Percentiles rank a stretch among this genome's conserved stretches.
Evolutionary conservation across 2,888 invertebrate genomes (phyloP).

Genomic region (Crioceris asparagi): DNA sequence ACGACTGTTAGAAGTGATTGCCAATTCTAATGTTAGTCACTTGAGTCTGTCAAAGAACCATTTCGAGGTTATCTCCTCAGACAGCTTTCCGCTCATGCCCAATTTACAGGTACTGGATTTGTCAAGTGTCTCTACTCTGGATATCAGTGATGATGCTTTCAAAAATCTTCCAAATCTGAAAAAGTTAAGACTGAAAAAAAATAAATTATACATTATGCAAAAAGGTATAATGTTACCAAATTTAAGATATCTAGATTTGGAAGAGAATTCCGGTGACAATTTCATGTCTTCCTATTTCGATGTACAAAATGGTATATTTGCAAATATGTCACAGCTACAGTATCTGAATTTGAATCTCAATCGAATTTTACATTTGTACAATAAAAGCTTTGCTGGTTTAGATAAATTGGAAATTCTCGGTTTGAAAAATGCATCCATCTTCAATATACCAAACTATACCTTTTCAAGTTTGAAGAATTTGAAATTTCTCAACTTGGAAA

Average conservation of each 20-base stretch:
- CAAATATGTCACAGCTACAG: constrained; percentile 39
- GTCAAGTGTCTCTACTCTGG: constrained; percentile 41
- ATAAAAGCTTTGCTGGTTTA: constrained; percentile 43
- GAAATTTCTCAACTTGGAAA: constrained; percentile 43
- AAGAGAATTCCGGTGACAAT: constrained; percentile 38
- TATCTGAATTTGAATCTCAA: constrained; percentile 46
- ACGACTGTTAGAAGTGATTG: constrained; percentile 41
- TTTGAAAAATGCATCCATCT: constrained; percentile 45
- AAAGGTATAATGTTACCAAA: constrained; percentile 39
- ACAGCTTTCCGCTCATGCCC: constrained; percentile 46
- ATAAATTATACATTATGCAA: constrained; percentile 45
- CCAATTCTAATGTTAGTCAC: constrained; percentile 40
- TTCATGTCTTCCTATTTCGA: constrained; percentile 42
- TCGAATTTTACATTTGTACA: constrained; percentile 41
- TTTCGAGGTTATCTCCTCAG: constrained; percentile 43
- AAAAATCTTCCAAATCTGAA: constrained; percentile 43
- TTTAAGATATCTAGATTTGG: constrained; percentile 43
- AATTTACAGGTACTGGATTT: constrained; percentile 47
- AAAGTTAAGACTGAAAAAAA: constrained; percentile 42
- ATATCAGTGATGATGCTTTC: constrained; percentile 42
- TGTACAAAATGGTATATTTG: constrained; percentile 42
- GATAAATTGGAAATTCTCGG: constrained; percentile 40
- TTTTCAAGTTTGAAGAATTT: constrained; percentile 40
- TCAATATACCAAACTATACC: constrained; percentile 39
- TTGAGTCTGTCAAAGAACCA: constrained; percentile 45